Percentiles rank a stretch among this genome's conserved stretches.
These are phyloP conservation scores for Heliconius himera DNA, from an alignment of 1,140 invertebrate genomes.

Conservation along the genomic window DNA sequence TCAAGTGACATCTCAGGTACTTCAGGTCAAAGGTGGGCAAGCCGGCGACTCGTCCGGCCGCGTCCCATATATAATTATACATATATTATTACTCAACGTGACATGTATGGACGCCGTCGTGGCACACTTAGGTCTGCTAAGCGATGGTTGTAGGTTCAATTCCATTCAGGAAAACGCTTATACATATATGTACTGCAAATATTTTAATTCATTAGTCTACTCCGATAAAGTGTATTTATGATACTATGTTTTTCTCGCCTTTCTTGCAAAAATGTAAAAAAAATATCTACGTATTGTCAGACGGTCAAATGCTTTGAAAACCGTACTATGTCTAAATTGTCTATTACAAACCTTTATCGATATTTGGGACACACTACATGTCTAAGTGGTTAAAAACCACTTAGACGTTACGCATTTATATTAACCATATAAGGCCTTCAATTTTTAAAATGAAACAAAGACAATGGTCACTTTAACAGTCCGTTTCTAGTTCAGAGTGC, in stretches of 20 bases:
- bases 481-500: not conserved
- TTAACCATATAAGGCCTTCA: slow-evolving; percentile 1
- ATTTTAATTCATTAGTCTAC: no score
- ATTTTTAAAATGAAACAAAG: not conserved
- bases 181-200: no score
- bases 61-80: slow-evolving; percentile 31
- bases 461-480: not conserved
- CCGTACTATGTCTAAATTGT: not conserved
- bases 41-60: slow-evolving; percentile 25
- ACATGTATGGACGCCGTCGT: not conserved
- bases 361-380: slow-evolving; percentile 4
- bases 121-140: not conserved
- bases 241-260: no score
- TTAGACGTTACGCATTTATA: not conserved
- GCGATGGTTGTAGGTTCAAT: no score
- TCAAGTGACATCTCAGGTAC: slow-evolving; percentile 26
- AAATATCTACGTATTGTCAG: not conserved
- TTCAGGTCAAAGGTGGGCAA: slow-evolving; percentile 28
- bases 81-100: slow-evolving; percentile 34
- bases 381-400: not conserved
- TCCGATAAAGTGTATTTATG: no score
- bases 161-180: no score
- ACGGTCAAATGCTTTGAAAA: not conserved
- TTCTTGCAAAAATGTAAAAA: not conserved
- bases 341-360: not conserved